Conservation (phyloP, 2,113 vertebrate genomes). For the Holacanthus passer region DNA sequence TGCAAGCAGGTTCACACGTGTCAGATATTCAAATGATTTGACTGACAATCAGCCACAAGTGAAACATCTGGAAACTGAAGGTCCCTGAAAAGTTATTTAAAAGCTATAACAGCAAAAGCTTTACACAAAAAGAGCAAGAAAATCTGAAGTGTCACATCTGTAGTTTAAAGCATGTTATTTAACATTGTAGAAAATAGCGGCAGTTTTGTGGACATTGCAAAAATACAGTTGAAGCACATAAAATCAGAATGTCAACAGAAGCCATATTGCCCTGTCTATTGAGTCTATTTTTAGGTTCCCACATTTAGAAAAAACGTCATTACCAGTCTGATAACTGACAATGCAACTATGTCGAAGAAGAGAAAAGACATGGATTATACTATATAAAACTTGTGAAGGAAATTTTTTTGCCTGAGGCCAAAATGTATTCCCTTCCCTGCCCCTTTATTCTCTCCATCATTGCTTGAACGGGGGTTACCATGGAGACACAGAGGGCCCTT, state of each 20-base stretch:
- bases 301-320: neutral
- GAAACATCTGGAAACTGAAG: neutral
- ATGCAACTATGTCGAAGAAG: neutral
- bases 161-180: neutral
- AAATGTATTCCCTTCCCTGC: slow-evolving; percentile 66
- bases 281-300: neutral
- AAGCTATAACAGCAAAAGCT: neutral
- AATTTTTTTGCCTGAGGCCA: slow-evolving; percentile 55
- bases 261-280: neutral
- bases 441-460: slow-evolving; percentile 72
- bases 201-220: too few species aligned
- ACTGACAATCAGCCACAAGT: neutral
- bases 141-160: neutral
- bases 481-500: slow-evolving; percentile 71
- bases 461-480: slow-evolving; percentile 74
- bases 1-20: neutral
- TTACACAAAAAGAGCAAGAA: neutral
- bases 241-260: slow-evolving; percentile 12
- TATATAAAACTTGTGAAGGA: slow-evolving; percentile 40
- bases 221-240: neutral
- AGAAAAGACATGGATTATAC: slow-evolving; percentile 43
- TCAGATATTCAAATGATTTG: neutral
- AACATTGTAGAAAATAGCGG: neutral
- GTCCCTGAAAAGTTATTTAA: neutral
- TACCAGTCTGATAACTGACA: slow-evolving; percentile 2